Conservation (phyloP, 2,113 vertebrate genomes). For the Lophius piscatorius region DNA sequence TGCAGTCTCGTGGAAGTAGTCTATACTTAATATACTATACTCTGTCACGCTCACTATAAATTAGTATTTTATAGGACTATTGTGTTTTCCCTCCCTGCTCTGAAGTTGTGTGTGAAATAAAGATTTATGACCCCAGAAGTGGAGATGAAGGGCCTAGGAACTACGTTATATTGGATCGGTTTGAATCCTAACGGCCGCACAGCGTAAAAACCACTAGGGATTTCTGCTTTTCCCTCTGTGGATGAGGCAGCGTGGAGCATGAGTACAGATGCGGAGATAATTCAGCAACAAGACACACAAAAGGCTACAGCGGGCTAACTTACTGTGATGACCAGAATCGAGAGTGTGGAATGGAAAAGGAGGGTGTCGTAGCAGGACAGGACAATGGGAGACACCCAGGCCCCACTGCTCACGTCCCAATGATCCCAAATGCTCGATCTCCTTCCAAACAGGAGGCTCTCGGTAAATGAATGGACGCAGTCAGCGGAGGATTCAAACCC, state of each 20-base stretch:
- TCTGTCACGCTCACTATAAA: too few species aligned
- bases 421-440: constrained; percentile 38
- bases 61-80: too few species aligned
- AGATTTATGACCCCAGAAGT: too few species aligned
- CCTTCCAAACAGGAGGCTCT: constrained; percentile 17
- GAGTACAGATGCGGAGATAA: constrained; percentile 28
- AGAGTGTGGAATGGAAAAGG: constrained; percentile 7
- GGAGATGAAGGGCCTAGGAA: too few species aligned
- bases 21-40: too few species aligned
- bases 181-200: constrained; percentile 13
- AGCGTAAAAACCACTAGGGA: background rate
- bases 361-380: constrained; percentile 34
- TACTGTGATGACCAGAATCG: constrained; percentile 9
- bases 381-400: constrained; percentile 68
- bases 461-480: constrained; percentile 62
- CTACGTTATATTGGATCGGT: constrained; percentile 13
- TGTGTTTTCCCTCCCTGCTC: too few species aligned
- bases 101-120: too few species aligned
- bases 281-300: constrained; percentile 41
- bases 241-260: background rate
- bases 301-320: constrained; percentile 19
- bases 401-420: constrained; percentile 44
- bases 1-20: too few species aligned
- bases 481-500: constrained; percentile 17
- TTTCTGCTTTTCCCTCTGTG: too few species aligned